Conservation (phyloP, 2,113 vertebrate genomes). For the Hassar affinis region DNA sequence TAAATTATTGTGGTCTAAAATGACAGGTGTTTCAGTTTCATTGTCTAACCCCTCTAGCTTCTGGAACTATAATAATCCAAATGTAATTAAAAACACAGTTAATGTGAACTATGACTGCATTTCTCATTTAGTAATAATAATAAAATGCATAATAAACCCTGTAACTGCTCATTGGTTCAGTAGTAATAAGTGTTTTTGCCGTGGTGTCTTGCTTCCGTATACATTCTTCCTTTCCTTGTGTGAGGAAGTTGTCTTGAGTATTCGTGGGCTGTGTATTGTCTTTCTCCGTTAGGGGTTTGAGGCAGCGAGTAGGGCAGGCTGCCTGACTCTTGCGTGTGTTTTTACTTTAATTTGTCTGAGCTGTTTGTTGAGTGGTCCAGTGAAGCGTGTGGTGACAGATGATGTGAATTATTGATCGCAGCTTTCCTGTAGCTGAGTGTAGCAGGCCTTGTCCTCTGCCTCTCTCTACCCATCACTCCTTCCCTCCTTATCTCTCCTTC, state of each 20-base stretch:
- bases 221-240: not conserved
- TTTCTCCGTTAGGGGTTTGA: slow-evolving; percentile 34
- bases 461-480: slow-evolving; percentile 53
- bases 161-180: slow-evolving; percentile 16
- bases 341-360: slow-evolving; percentile 73
- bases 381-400: slow-evolving; percentile 78
- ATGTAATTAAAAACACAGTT: not conserved
- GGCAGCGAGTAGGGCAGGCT: slow-evolving; percentile 21
- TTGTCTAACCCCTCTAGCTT: too few species aligned
- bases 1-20: too few species aligned
- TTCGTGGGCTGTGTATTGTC: slow-evolving; percentile 17
- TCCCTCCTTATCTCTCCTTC: slow-evolving; percentile 51
- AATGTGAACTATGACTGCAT: not conserved
- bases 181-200: not conserved
- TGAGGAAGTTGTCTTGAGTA: slow-evolving; percentile 12
- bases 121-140: not conserved
- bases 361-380: slow-evolving; percentile 79
- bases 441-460: slow-evolving; percentile 66
- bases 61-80: too few species aligned
- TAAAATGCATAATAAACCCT: not conserved
- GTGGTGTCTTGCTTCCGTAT: not conserved
- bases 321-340: slow-evolving; percentile 62
- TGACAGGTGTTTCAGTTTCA: too few species aligned
- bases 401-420: slow-evolving; percentile 80
- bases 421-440: slow-evolving; percentile 76